These are phyloP conservation scores for Platyscapa corneri DNA, from an alignment of 1,140 invertebrate species.

Conservation along the genomic window DNA sequence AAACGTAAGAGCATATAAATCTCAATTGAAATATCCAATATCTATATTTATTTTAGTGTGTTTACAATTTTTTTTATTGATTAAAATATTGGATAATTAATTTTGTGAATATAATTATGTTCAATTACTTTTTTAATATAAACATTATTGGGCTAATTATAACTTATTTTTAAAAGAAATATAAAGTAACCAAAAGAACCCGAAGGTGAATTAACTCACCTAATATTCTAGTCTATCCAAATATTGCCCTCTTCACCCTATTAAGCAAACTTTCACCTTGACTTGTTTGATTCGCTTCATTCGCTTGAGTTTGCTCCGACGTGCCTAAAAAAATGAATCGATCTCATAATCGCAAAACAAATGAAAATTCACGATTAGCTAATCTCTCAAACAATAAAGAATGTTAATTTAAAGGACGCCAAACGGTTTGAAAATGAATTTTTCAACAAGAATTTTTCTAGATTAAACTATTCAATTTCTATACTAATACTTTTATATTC, in stretches of 20 bases:
- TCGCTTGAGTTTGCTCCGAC: constrained; percentile 74
- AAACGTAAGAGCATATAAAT: too few species aligned
- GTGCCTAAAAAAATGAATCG: constrained; percentile 69
- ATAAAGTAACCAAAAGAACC: background rate
- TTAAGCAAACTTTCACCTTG: constrained; percentile 74
- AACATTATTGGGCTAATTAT: background rate
- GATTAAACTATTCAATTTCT: too few species aligned
- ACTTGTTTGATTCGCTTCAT: constrained; percentile 59
- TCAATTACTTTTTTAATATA: too few species aligned
- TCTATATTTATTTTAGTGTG: too few species aligned
- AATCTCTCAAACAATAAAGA: background rate
- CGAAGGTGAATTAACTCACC: constrained; percentile 55
- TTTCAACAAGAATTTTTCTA: background rate
- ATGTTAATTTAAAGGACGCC: background rate
- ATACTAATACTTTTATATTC: background rate
- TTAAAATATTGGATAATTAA: too few species aligned
- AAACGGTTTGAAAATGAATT: background rate
- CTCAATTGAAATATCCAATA: too few species aligned
- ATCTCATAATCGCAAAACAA: constrained; percentile 52
- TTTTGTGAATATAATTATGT: too few species aligned
- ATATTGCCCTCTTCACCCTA: constrained; percentile 80
- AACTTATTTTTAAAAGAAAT: background rate
- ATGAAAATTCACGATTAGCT: background rate
- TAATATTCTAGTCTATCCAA: constrained; percentile 74
- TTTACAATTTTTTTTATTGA: too few species aligned